Conservation (phyloP, 2,113 vertebrate species). For the Lathamus discolor region DNA sequence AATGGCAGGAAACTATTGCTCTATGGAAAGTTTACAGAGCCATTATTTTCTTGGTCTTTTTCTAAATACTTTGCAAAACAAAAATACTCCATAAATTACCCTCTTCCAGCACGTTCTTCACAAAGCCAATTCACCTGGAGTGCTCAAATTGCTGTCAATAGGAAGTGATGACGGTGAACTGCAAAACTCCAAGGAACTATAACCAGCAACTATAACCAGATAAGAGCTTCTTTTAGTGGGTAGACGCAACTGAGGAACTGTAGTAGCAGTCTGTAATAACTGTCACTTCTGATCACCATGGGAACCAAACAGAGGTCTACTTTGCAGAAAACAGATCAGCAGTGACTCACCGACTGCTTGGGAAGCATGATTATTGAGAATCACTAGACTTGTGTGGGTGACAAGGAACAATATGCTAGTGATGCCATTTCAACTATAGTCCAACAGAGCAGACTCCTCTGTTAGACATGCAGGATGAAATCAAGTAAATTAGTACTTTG, state of each 20-base stretch:
- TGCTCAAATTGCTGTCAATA: background rate
- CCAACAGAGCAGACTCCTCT: background rate
- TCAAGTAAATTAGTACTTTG: background rate
- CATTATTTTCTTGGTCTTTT: background rate
- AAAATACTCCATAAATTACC: background rate
- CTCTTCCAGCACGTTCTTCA: background rate
- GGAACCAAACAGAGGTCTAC: slow-evolving; percentile 49
- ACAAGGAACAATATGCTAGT: background rate
- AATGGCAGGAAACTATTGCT: background rate
- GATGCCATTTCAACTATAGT: background rate
- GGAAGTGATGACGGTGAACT: background rate
- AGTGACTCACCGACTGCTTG: slow-evolving; percentile 28
- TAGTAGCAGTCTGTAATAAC: slow-evolving; percentile 48
- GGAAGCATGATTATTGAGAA: slow-evolving; percentile 36
- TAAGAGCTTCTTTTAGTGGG: slow-evolving; percentile 16
- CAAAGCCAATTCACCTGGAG: slow-evolving; percentile 14
- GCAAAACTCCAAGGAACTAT: background rate
- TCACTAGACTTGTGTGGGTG: slow-evolving; percentile 50
- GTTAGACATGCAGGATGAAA: background rate
- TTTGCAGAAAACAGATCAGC: slow-evolving; percentile 51
- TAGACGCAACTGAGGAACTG: background rate
- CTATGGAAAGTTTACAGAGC: background rate
- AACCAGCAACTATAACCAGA: background rate
- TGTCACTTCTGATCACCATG: slow-evolving; percentile 57
- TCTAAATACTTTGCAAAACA: background rate